Percentiles rank a stretch among this genome's conserved stretches.
phyloP scores from a whole-genome alignment of 2,888 invertebrate genomes.

The Odontomyia ornata region DNA sequence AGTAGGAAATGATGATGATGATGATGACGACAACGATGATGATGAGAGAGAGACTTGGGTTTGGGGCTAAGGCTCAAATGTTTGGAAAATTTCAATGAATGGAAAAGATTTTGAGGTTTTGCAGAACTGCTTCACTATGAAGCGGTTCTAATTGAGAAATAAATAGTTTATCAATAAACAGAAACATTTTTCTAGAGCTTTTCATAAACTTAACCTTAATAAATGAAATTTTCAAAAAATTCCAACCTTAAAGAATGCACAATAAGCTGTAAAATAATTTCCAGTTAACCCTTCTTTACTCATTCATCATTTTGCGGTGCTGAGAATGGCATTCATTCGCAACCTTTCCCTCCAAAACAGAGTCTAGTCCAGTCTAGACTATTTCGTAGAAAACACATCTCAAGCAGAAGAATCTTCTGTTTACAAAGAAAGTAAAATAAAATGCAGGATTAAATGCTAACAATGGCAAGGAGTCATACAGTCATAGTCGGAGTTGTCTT shows the following conservation, averaged over 20 bases:
- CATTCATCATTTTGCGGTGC: background rate
- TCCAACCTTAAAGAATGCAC: too few relatives aligned
- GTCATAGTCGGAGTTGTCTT: constrained; percentile 24
- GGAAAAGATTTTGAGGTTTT: too few relatives aligned
- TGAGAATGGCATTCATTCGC: background rate
- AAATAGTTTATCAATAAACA: too few relatives aligned
- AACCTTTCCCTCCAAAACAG: constrained; percentile 1
- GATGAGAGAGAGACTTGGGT: constrained; percentile 23
- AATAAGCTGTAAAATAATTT: too few relatives aligned
- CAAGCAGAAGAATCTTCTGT: constrained; percentile 19
- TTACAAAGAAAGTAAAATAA: background rate
- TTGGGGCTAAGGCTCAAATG: background rate
- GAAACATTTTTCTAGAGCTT: too few relatives aligned
- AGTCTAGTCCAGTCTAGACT: background rate
- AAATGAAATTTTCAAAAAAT: too few relatives aligned
- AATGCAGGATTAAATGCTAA: background rate
- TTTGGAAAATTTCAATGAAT: too few relatives aligned
- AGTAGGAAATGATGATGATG: constrained; percentile 60
- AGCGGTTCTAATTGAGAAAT: too few relatives aligned
- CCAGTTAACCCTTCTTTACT: too few relatives aligned
- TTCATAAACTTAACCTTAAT: too few relatives aligned
- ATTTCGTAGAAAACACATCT: background rate
- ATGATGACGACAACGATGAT: constrained; percentile 33
- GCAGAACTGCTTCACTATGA: too few relatives aligned
- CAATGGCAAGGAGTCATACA: constrained; percentile 19